These are phyloP conservation scores for Pelecanoides urinatrix DNA, from an alignment of 2,113 vertebrate species.

Conservation along the genomic window DNA sequence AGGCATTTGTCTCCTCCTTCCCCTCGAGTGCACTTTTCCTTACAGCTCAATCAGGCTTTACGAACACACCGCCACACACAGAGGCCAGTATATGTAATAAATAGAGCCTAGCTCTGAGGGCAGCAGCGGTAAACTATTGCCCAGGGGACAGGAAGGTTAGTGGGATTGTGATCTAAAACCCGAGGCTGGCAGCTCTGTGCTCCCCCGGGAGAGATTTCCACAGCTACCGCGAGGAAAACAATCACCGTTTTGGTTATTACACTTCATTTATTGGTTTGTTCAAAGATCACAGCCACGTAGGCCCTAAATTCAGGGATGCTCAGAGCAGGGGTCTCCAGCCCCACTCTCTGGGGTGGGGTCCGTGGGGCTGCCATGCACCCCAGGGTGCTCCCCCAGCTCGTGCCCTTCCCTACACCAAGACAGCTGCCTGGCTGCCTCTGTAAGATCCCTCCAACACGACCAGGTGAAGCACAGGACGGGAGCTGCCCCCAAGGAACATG, in stretches of 20 bases:
- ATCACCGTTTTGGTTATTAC: conserved; percentile 63
- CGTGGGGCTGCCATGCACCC: neutral
- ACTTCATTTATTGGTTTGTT: conserved; percentile 61
- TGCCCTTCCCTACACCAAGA: neutral
- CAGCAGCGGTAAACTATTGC: conserved; percentile 51
- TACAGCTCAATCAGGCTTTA: conserved; percentile 65
- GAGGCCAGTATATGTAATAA: conserved; percentile 61
- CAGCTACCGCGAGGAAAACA: conserved; percentile 35
- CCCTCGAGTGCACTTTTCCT: conserved; percentile 52
- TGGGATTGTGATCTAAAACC: conserved; percentile 66
- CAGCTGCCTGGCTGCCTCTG: neutral
- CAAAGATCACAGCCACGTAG: conserved; percentile 50
- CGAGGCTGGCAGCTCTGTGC: conserved; percentile 34
- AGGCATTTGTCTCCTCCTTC: conserved; percentile 48
- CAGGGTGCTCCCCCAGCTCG: neutral
- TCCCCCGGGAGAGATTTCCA: conserved; percentile 31
- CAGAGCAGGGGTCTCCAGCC: neutral
- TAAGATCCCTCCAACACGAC: neutral
- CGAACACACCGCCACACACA: neutral
- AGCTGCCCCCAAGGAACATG: neutral
- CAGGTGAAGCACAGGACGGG: neutral
- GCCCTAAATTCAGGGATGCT: conserved; percentile 29
- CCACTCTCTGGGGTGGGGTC: neutral
- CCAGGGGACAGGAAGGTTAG: conserved; percentile 65
- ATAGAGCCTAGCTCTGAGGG: conserved; percentile 57